phyloP scores from a whole-genome alignment of 2,113 vertebrate species.

The Cyanocitta stelleri region DNA sequence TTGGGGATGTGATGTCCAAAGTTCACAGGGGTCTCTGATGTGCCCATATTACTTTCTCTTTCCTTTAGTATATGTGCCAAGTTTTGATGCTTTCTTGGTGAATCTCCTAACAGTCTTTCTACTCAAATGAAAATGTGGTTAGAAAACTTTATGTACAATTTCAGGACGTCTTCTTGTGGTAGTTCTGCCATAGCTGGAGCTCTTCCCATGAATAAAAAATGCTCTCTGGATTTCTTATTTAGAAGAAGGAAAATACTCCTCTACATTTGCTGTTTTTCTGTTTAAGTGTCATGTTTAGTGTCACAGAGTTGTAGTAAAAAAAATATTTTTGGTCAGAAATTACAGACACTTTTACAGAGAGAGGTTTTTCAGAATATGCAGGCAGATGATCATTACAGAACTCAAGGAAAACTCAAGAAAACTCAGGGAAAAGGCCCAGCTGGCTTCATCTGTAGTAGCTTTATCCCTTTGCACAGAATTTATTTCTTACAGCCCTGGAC shows the following conservation, averaged over 20 bases:
- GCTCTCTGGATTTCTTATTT: background rate
- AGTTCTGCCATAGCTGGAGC: background rate
- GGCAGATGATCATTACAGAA: background rate
- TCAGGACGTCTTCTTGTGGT: background rate
- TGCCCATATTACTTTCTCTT: background rate
- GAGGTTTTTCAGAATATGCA: background rate
- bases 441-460: background rate
- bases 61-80: background rate
- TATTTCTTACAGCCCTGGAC: background rate
- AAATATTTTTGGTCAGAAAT: background rate
- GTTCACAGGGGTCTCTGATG: rapidly evolving
- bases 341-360: background rate
- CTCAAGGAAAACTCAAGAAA: background rate
- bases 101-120: background rate
- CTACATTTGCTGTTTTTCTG: background rate
- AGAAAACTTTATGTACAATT: background rate
- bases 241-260: background rate
- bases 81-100: background rate
- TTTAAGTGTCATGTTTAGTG: background rate
- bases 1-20: background rate
- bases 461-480: background rate
- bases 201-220: background rate
- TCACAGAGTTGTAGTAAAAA: background rate
- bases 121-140: background rate
- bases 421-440: background rate